Base-by-base conservation (phyloP, 2,113 vertebrate genomes). In the Phyllostomus hastatus region DNA sequence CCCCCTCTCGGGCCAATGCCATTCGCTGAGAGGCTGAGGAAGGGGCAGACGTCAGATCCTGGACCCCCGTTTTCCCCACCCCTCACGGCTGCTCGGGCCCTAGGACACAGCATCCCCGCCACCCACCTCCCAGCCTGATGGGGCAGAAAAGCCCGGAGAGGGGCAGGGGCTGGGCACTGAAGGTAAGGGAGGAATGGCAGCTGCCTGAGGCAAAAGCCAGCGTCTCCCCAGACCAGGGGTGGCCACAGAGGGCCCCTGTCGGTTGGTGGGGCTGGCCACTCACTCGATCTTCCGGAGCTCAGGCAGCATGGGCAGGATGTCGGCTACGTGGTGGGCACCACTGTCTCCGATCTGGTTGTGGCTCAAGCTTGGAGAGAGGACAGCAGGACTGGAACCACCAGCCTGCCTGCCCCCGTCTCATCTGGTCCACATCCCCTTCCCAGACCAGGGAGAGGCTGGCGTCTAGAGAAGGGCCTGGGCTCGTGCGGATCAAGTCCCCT, bases 201-300 rank as follows among this genome's bases (percentile, higher is more conserved):
- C 61, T 41, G 52, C 61, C 48, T 17, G 20, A 46, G 48, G 26
- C 7, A n/a, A 50, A 76, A 69, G 50, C 15, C 33, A 24, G 61
- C 3, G 22, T 70, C 52, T 48, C 82, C 33, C 19, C 10, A 3
- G 52, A 48, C 43, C 31, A 0, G 17, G 72, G 1, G 1, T 57
- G 33, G 16, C 54, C 43, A 5, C 26, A 1, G 17, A 1, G 43
- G 70, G 52, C 19, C 73, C 28, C 54, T 4, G 2, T 17, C 4
- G 0, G 2, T 17, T 3, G 0, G 41, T 4, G 31, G 69, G 41
- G 54, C 48, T 4, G 41, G 54, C 80, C 46, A 98, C 98, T 98
- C 97, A 99, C 99, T 99, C 97, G 31, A 99, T 96, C 83, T 96
- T 99, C 94, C 97, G 98, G 87, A 99, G 98, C 48, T 97, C 93